These are phyloP conservation scores for Lydus trimaculatus DNA, from an alignment of 2,888 invertebrate genomes.

Conservation along the genomic window DNA sequence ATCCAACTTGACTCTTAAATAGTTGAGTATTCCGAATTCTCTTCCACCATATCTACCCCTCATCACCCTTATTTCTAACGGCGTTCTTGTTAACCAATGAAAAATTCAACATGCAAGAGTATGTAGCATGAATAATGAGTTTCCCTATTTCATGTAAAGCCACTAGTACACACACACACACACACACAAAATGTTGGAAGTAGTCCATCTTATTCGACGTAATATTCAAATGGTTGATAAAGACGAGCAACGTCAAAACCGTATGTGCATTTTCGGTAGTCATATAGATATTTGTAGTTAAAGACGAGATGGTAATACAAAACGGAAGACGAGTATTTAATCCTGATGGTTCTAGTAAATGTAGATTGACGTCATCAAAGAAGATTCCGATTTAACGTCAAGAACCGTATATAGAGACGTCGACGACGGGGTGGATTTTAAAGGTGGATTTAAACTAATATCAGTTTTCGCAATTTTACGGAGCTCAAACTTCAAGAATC, in stretches of 20 bases:
- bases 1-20: neutral
- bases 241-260: neutral
- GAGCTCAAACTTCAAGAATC: neutral
- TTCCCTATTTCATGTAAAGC: neutral
- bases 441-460: neutral
- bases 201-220: neutral
- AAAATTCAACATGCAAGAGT: slow-evolving; percentile 7
- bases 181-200: neutral
- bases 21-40: neutral
- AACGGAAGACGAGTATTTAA: neutral
- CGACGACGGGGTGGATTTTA: neutral
- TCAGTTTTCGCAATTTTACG: neutral
- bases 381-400: neutral
- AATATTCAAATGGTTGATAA: neutral
- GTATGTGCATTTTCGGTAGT: neutral
- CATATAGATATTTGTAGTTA: too few species aligned
- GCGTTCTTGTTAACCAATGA: neutral
- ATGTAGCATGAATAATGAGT: slow-evolving; percentile 3
- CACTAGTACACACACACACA: neutral
- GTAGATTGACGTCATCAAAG: neutral
- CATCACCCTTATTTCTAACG: neutral
- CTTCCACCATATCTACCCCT: neutral
- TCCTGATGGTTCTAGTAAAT: neutral
- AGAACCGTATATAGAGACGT: neutral
- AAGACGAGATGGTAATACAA: neutral